These are phyloP conservation scores for Baryphthengus martii DNA, from an alignment of 2,113 vertebrate genomes.

Conservation along the genomic window DNA sequence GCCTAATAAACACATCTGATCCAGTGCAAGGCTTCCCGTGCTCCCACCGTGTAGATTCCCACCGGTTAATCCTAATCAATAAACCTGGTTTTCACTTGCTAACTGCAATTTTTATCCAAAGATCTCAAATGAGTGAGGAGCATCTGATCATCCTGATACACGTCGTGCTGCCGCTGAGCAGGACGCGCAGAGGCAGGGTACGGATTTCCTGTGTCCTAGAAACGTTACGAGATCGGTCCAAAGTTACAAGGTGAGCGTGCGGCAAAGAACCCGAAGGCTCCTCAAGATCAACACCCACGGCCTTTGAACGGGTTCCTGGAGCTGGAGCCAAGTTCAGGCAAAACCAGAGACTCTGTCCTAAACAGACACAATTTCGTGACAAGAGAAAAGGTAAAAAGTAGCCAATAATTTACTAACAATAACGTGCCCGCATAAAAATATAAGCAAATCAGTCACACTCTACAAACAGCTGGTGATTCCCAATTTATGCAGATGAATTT, in stretches of 20 bases:
- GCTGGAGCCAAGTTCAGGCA: neutral
- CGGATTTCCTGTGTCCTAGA: neutral
- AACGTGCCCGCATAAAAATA: neutral
- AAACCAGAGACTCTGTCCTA: neutral
- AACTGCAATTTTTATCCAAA: neutral
- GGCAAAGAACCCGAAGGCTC: neutral
- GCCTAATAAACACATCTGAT: neutral
- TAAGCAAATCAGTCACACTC: neutral
- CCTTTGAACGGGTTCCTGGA: neutral
- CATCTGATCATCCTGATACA: neutral
- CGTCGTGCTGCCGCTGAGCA: neutral
- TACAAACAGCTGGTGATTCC: neutral
- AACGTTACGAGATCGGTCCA: neutral
- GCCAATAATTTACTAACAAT: neutral
- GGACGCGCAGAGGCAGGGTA: neutral
- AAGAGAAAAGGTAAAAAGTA: neutral
- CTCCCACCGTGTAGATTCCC: neutral
- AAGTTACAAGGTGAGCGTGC: neutral
- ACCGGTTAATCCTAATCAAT: neutral
- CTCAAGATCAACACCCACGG: neutral
- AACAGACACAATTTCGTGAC: neutral
- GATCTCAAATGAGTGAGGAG: neutral
- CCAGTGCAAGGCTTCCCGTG: neutral
- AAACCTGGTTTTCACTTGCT: neutral
- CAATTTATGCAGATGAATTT: neutral